A percentile compares a stretch with the other conserved stretches of the same genome.
These are phyloP conservation scores for Lysandra coridon DNA, from an alignment of 2,888 invertebrate species.

Conservation along the genomic window DNA sequence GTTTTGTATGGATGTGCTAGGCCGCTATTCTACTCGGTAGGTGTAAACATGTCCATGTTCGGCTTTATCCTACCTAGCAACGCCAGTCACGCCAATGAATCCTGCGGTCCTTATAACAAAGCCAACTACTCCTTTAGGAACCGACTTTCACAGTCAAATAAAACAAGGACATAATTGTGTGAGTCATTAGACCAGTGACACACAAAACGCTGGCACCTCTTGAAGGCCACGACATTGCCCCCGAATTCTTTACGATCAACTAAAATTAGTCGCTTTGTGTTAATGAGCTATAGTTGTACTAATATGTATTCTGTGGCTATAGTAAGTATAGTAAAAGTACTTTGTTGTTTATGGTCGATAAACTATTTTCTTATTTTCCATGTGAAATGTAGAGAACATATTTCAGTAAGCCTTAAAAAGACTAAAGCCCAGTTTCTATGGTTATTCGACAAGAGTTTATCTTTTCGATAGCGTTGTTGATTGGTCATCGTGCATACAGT, in stretches of 20 bases:
- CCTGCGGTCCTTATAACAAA: neutral
- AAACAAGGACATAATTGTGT: neutral
- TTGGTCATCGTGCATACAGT: too few species aligned
- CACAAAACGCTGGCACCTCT: slow-evolving; percentile 19
- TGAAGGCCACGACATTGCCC: slow-evolving; percentile 23
- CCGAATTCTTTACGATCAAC: neutral
- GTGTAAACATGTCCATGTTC: too few species aligned
- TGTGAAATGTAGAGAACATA: too few species aligned
- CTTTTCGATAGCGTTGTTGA: too few species aligned
- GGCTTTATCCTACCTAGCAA: too few species aligned
- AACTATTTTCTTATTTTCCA: neutral
- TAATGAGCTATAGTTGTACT: neutral
- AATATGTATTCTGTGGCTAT: neutral
- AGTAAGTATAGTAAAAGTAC: neutral
- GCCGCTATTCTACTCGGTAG: too few species aligned
- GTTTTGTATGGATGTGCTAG: too few species aligned
- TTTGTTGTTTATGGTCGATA: neutral
- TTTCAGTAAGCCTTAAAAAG: too few species aligned
- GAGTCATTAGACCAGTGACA: slow-evolving; percentile 11
- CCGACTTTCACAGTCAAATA: neutral
- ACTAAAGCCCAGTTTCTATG: too few species aligned
- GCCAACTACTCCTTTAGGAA: neutral
- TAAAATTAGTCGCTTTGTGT: neutral
- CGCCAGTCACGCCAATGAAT: too few species aligned
- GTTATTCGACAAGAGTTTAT: too few species aligned